These are phyloP conservation scores for Sarcophaga rosellei DNA, from an alignment of 2,888 invertebrate genomes.

Conservation along the genomic window DNA sequence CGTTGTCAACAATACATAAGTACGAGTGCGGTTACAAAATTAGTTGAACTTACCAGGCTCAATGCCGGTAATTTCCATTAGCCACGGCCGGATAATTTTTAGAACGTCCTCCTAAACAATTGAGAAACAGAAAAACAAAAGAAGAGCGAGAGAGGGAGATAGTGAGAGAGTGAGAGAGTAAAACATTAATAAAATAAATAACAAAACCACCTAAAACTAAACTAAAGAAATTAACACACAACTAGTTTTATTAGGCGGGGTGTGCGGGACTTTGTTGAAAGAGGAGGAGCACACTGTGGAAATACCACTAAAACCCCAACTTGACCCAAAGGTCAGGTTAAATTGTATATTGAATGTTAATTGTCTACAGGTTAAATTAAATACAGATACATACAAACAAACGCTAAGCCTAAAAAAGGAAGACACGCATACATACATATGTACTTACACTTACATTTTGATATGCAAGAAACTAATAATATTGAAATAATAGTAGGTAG, in stretches of 20 bases:
- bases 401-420: background rate
- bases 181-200: background rate
- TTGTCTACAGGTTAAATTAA: background rate
- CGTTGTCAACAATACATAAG: background rate
- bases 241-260: too few species aligned
- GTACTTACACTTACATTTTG: too few species aligned
- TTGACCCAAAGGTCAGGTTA: slow-evolving; percentile 28
- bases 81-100: too few species aligned
- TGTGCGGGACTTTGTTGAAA: too few species aligned
- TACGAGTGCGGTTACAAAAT: too few species aligned
- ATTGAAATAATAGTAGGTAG: too few species aligned
- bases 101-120: background rate
- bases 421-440: background rate
- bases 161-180: background rate
- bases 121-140: background rate
- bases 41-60: too few species aligned
- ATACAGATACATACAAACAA: background rate
- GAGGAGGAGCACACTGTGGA: background rate
- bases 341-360: slow-evolving; percentile 15
- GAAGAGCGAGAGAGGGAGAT: accelerated
- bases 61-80: too few species aligned
- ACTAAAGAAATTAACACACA: background rate
- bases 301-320: slow-evolving; percentile 20
- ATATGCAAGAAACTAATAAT: too few species aligned
- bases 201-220: too few species aligned